Percentiles rank a stretch among this genome's conserved stretches.
phyloP scores from a whole-genome alignment of 2,113 vertebrate species.

The Neodon shergylaensis region DNA sequence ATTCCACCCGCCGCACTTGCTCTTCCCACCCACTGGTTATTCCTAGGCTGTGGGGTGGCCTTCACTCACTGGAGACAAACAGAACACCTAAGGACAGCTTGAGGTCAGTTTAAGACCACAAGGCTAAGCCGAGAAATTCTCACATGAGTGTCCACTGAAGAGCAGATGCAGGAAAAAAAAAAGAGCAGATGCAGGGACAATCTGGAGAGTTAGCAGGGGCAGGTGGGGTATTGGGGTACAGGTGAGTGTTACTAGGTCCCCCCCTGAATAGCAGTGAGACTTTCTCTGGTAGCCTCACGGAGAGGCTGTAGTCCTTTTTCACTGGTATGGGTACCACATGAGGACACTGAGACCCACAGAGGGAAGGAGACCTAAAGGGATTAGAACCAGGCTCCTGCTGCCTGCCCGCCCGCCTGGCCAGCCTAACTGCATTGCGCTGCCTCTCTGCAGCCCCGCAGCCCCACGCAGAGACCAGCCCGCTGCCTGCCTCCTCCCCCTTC shows the following conservation, averaged over 20 bases:
- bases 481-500: constrained; percentile 49
- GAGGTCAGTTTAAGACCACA: not conserved
- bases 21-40: not conserved
- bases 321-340: not conserved
- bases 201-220: not conserved
- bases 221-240: not conserved
- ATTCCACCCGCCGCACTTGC: not conserved
- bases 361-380: not conserved
- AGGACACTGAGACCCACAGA: constrained; percentile 8
- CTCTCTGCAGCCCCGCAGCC: constrained; percentile 71
- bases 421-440: constrained; percentile 79
- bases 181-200: not conserved
- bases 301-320: not conserved
- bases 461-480: constrained; percentile 63
- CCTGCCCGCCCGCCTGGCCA: not conserved
- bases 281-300: not conserved
- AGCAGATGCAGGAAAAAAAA: not conserved
- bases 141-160: not conserved
- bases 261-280: not conserved
- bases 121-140: not conserved
- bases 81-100: not conserved
- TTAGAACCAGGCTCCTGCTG: constrained; percentile 68
- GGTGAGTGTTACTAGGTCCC: not conserved
- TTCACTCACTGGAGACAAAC: not conserved
- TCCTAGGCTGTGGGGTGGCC: not conserved